Conservation (phyloP, 2,113 vertebrate genomes). For the Maccullochella peelii region DNA sequence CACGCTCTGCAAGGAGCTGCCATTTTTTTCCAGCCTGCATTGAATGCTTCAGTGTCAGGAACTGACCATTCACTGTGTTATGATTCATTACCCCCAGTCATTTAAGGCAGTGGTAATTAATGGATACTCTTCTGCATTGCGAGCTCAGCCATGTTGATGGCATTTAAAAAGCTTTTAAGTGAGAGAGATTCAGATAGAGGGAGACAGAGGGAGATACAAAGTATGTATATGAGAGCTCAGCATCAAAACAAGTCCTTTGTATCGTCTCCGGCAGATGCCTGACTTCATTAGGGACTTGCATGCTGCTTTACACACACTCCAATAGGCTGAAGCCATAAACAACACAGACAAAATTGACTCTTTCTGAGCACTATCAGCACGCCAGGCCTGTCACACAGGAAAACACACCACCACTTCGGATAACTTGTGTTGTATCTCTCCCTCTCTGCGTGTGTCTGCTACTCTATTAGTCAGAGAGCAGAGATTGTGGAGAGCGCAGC, state of each 20-base stretch:
- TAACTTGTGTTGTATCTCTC: conserved; percentile 19
- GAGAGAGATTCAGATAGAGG: conserved; percentile 26
- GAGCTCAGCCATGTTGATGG: conserved; percentile 1
- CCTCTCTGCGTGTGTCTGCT: conserved; percentile 3
- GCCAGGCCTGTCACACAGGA: conserved; percentile 31
- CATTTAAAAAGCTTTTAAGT: conserved; percentile 34
- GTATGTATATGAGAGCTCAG: conserved; percentile 29
- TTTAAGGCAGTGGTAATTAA: conserved; percentile 48
- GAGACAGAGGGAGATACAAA: conserved; percentile 16
- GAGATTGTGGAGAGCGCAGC: conserved; percentile 72
- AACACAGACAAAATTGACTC: conserved; percentile 22
- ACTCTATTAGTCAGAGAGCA: conserved; percentile 33
- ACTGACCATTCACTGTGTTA: conserved; percentile 10
- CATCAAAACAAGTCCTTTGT: conserved; percentile 45
- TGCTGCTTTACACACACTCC: conserved; percentile 44
- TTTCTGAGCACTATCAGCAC: conserved; percentile 20
- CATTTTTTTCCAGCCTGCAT: not conserved
- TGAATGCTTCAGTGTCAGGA: conserved; percentile 25
- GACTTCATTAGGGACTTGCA: conserved; percentile 53
- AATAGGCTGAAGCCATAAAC: conserved; percentile 34
- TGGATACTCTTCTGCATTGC: conserved; percentile 21
- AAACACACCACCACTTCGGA: conserved; percentile 30
- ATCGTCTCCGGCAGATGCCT: conserved; percentile 56
- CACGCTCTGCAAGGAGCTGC: conserved; percentile 8
- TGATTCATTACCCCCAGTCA: conserved; percentile 37